Evolutionary conservation across 2,888 invertebrate genomes (phyloP).

Genomic region (Pemphredon lugubris): DNA sequence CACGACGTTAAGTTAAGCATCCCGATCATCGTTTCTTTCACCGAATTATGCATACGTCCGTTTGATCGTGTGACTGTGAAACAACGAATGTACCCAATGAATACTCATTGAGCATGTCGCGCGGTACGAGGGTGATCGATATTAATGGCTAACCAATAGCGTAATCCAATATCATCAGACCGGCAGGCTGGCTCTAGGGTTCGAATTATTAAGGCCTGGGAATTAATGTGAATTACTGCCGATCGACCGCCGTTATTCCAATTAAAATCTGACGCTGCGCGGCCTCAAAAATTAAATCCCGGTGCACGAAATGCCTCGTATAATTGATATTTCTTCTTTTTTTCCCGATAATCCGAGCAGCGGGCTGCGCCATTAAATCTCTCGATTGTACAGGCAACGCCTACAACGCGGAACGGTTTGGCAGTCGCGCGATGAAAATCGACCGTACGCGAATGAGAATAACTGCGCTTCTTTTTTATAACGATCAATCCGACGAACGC

Average conservation of each 20-base stretch:
- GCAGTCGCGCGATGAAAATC: background rate
- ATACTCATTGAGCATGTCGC: constrained; percentile 48
- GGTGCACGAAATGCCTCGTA: background rate
- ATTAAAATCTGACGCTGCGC: constrained; percentile 32
- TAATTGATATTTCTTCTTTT: constrained; percentile 16
- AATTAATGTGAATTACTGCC: constrained; percentile 53
- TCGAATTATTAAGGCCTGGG: constrained; percentile 48
- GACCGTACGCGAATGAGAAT: background rate
- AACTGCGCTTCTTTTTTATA: background rate
- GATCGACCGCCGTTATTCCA: constrained; percentile 33
- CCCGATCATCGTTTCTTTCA: no score
- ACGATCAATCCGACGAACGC: background rate
- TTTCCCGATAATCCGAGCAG: constrained; percentile 16
- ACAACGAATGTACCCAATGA: constrained; percentile 48
- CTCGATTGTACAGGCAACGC: background rate
- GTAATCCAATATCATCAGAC: constrained; percentile 52
- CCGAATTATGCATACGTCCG: constrained; percentile 43
- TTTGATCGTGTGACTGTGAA: constrained; percentile 53
- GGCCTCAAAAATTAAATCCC: background rate
- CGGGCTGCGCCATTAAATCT: background rate
- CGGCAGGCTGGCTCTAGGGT: constrained; percentile 27
- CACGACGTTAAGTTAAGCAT: no score
- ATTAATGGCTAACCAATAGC: constrained; percentile 58
- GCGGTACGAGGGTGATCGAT: constrained; percentile 47
- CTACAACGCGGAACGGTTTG: background rate